These are phyloP conservation scores for Falco rusticolus DNA, from an alignment of 2,797 vertebrate genomes.

Conservation along the genomic window DNA sequence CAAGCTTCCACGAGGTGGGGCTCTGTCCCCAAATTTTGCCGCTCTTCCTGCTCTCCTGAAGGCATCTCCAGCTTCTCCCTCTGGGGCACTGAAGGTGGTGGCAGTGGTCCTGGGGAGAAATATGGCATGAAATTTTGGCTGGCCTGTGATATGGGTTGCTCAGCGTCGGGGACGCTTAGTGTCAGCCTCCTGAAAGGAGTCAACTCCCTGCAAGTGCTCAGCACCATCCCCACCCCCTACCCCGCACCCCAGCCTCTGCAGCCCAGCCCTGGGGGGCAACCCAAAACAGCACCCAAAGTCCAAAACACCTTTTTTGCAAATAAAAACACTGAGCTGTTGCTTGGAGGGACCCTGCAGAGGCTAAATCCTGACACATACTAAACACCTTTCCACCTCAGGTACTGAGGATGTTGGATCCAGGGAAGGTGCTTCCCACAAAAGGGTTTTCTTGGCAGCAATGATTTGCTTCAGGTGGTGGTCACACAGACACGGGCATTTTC, in stretches of 20 bases:
- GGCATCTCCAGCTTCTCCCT: not conserved
- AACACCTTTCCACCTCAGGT: not conserved
- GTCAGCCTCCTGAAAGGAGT: not conserved
- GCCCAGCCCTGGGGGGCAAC: rapidly evolving
- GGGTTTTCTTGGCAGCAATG: not conserved
- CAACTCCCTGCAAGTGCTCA: not conserved
- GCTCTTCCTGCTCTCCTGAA: not conserved
- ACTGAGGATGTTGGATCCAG: not conserved
- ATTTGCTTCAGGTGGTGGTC: not conserved
- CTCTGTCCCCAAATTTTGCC: not conserved
- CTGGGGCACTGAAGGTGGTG: rapidly evolving
- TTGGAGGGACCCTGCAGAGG: not conserved
- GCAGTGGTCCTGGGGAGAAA: not conserved
- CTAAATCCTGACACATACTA: not conserved
- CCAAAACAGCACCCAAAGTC: not conserved
- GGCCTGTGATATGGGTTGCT: not conserved
- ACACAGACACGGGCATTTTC: not conserved
- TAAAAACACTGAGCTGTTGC: not conserved
- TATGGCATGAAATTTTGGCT: rapidly evolving
- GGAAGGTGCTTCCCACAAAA: not conserved
- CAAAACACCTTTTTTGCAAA: not conserved
- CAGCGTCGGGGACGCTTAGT: not conserved
- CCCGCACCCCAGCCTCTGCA: not conserved
- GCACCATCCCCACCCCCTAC: rapidly evolving
- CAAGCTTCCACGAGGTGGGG: not conserved